Evolutionary conservation across 2,797 vertebrate species (phyloP), one percentile per base, ranked within the genome.

Genomic region (Chelidonichthys spinosus): DNA sequence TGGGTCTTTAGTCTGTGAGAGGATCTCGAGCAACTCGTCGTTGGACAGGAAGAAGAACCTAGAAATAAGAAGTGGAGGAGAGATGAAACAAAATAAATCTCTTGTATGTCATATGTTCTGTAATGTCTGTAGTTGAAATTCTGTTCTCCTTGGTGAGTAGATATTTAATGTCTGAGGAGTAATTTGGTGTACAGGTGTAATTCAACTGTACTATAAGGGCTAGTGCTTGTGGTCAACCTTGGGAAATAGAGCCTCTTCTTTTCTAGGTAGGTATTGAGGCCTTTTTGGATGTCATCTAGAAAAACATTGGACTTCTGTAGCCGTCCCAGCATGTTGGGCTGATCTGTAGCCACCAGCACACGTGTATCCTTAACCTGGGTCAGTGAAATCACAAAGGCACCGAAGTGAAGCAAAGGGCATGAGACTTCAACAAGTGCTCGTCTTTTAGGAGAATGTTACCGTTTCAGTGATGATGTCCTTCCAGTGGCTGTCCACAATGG

Each of bases 11-110:
- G 97, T 99, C 92, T 99, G 96, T 0, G 98, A 96, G 70, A 99
- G 86, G 89, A 98, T 97, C 94, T 97, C 96, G 76, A 99, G 93
- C 61, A 99, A 92, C 80, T 99, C 96, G 4, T 99, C 97, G 0
- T 99, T 98, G 39, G 97, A 98, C 63, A 96, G 89, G 89, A 98
- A 99, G 87, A 98, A 99, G 91, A 99, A 99, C 80, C 97, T 99
- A 72, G 65, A 65, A 63, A 72, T 14, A 64, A 47, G 25, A 11
- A 3, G 33, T 63, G 40, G 33, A 37, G 5, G 39, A 63, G 3
- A 59, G 10, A 60, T 14, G 5, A 63, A 66, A 44, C 18, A 49
- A 65, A 75, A 63, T 14, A 25, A 74, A 17, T 1, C 6, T 46
- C 52, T 64, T 11, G 7, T 36, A 10, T 60, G 46, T 49, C 7